Evolutionary conservation across 2,888 invertebrate genomes (phyloP).

Genomic region (Hydraecia micacea): DNA sequence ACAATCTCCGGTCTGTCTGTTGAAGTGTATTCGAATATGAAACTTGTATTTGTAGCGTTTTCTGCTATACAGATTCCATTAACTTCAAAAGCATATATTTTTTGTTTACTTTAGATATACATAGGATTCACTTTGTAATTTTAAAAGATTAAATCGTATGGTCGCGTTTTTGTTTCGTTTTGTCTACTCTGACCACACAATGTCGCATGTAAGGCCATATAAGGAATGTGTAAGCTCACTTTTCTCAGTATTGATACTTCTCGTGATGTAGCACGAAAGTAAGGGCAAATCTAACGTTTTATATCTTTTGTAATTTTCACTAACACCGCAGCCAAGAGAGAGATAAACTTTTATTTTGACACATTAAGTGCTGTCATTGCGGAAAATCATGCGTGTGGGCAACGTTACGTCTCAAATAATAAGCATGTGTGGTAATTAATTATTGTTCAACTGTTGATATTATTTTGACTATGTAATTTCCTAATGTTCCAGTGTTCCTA

Average conservation of each 20-base stretch:
- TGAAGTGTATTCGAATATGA: constrained; percentile 35
- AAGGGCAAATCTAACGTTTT: too few relatives aligned
- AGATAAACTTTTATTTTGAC: neutral
- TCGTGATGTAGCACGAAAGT: too few relatives aligned
- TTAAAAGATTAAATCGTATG: too few relatives aligned
- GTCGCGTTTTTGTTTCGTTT: too few relatives aligned
- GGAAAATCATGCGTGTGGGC: neutral
- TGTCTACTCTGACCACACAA: too few relatives aligned
- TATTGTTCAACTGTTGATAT: neutral
- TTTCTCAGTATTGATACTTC: too few relatives aligned
- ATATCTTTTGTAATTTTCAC: neutral
- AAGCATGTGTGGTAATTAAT: neutral
- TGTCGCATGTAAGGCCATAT: too few relatives aligned
- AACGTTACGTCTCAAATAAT: neutral
- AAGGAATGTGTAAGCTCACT: too few relatives aligned
- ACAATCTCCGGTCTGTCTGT: constrained; percentile 50
- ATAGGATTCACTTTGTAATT: neutral
- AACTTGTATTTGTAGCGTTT: constrained; percentile 11
- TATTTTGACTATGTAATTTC: neutral
- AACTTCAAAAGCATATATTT: neutral
- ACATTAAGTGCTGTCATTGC: neutral
- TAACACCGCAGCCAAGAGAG: neutral
- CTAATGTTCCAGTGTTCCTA: too few relatives aligned
- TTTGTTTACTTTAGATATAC: neutral
- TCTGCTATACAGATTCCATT: constrained; percentile 10